phyloP scores from a whole-genome alignment of 2,888 invertebrate genomes.

The Malthinus flaveolus region DNA sequence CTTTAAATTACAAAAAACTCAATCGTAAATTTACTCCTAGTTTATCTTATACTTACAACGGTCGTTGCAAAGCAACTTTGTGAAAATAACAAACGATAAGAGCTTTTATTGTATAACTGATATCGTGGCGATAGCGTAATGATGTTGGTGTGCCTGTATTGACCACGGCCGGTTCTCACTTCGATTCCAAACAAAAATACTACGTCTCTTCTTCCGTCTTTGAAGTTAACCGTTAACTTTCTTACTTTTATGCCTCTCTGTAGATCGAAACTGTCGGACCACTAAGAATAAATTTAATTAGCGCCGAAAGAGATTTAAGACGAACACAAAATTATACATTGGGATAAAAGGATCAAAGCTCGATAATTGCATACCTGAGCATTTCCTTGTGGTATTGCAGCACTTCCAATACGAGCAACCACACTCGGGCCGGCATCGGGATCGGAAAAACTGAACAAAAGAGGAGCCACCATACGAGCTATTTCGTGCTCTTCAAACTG shows the following conservation, averaged over 20 bases:
- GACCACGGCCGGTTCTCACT: slow-evolving; percentile 83
- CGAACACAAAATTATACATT: no score
- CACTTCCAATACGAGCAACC: slow-evolving; percentile 75
- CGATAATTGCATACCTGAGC: slow-evolving; percentile 58
- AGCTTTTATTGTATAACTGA: slow-evolving; percentile 88
- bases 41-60: slow-evolving; percentile 59
- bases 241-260: slow-evolving; percentile 55
- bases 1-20: slow-evolving; percentile 48
- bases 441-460: slow-evolving; percentile 93
- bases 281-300: slow-evolving; percentile 56
- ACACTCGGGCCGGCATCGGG: slow-evolving; percentile 81
- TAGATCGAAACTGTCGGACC: slow-evolving; percentile 86
- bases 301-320: no score
- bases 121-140: slow-evolving; percentile 92
- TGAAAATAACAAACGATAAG: slow-evolving; percentile 79
- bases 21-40: background rate
- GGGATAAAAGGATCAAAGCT: no score
- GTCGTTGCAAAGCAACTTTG: slow-evolving; percentile 83
- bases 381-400: slow-evolving; percentile 56
- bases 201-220: slow-evolving; percentile 68
- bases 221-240: slow-evolving; percentile 62
- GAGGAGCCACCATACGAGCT: slow-evolving; percentile 88
- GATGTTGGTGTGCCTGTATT: slow-evolving; percentile 88
- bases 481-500: slow-evolving; percentile 95
- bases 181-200: slow-evolving; percentile 88